Conservation (phyloP, 2,113 vertebrate species). For the Actenoides hombroni region DNA sequence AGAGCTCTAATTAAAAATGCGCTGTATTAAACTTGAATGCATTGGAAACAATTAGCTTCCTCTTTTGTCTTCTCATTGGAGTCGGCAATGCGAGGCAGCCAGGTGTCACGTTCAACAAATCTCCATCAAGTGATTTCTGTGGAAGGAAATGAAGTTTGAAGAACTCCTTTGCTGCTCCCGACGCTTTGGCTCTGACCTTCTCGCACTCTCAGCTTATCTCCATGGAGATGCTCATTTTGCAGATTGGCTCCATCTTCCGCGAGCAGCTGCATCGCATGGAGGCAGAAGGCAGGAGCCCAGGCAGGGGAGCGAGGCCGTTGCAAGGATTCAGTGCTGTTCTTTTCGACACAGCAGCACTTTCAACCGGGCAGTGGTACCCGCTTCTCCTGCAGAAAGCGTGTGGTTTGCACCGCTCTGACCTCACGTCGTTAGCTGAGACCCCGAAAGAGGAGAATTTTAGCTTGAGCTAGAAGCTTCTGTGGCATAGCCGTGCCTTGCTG, state of each 20-base stretch:
- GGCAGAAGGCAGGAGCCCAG: not conserved
- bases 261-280: not conserved
- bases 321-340: not conserved
- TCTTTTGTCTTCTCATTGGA: conserved; percentile 71
- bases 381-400: not conserved
- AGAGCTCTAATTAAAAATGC: conserved; percentile 73
- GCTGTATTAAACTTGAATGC: conserved; percentile 67
- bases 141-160: conserved; percentile 68
- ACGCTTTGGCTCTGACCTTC: conserved; percentile 47
- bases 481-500: not conserved
- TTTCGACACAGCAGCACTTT: not conserved
- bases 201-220: not conserved
- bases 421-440: rapidly evolving
- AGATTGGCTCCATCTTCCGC: conserved; percentile 44
- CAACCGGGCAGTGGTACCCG: not conserved
- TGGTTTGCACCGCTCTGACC: rapidly evolving
- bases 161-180: conserved; percentile 54
- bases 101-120: conserved; percentile 77
- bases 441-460: not conserved
- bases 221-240: conserved; percentile 58
- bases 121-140: conserved; percentile 66
- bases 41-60: conserved; percentile 75
- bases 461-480: not conserved
- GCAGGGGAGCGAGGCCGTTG: not conserved
- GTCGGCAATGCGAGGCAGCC: conserved; percentile 53